Evolutionary conservation across 1,140 invertebrate species (phyloP).

Genomic region (Drosophila lacertosa): DNA sequence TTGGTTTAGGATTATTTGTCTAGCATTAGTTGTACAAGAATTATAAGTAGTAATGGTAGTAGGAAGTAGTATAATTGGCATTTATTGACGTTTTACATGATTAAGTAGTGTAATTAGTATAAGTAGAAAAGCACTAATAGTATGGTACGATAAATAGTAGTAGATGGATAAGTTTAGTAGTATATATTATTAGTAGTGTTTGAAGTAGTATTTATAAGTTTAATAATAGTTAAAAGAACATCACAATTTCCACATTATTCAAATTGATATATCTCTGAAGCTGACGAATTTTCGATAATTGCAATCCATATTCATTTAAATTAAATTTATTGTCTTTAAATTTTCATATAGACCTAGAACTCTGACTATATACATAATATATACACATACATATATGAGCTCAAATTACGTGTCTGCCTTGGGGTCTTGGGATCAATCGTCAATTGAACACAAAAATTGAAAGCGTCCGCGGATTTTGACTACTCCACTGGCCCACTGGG

Average conservation of each 20-base stretch:
- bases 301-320: conserved; percentile 44
- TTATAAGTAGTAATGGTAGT: too few relatives aligned
- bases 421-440: conserved; percentile 65
- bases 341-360: conserved; percentile 32
- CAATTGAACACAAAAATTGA: conserved; percentile 65
- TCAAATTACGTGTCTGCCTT: conserved; percentile 26
- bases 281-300: conserved; percentile 18
- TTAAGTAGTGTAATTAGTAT: too few relatives aligned
- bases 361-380: conserved; percentile 19
- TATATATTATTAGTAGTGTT: neutral
- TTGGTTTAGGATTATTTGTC: too few relatives aligned
- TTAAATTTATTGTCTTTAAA: conserved; percentile 57
- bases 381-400: conserved; percentile 20
- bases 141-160: too few relatives aligned
- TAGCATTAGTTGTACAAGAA: too few relatives aligned
- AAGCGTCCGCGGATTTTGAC: conserved; percentile 53
- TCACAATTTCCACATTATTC: neutral
- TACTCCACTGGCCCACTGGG: conserved; percentile 2
- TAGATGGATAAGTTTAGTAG: too few relatives aligned
- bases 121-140: too few relatives aligned
- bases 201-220: neutral
- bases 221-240: too few relatives aligned
- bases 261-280: neutral
- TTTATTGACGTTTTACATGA: too few relatives aligned
- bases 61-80: too few relatives aligned